A percentile compares a stretch with the other conserved stretches of the same genome.
These are phyloP conservation scores for Podarcis cretensis DNA, from an alignment of 2,113 vertebrate species.

Conservation along the genomic window DNA sequence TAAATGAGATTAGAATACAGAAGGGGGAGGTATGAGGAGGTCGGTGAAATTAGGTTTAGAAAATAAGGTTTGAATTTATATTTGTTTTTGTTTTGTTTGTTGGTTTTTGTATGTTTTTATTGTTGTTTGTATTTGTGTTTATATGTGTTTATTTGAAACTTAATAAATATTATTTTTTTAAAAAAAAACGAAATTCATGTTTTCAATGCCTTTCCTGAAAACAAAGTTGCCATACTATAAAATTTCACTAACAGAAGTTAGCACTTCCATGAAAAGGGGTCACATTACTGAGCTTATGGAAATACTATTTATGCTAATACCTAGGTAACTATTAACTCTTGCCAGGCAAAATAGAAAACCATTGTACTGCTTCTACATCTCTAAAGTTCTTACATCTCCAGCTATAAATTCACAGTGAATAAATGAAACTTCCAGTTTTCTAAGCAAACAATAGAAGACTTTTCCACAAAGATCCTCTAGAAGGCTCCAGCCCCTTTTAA, in stretches of 20 bases:
- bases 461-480: conserved; percentile 1
- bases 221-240: not conserved
- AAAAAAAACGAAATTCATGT: conserved; percentile 9
- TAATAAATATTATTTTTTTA: no score
- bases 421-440: conserved; percentile 27
- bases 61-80: no score
- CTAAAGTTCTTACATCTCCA: not conserved
- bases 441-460: conserved; percentile 32
- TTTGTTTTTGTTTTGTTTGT: no score
- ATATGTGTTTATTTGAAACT: no score
- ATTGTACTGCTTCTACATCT: not conserved
- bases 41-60: no score
- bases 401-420: conserved; percentile 11
- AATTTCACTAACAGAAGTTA: not conserved
- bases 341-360: not conserved
- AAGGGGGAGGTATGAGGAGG: no score
- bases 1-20: no score
- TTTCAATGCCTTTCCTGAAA: conserved; percentile 42
- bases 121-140: no score
- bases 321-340: not conserved
- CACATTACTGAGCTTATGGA: not conserved
- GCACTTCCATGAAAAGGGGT: not conserved
- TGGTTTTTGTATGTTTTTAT: no score
- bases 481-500: conserved; percentile 43
- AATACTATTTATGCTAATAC: not conserved